These are phyloP conservation scores for Myopa testacea DNA, from an alignment of 2,888 invertebrate species.

Conservation along the genomic window DNA sequence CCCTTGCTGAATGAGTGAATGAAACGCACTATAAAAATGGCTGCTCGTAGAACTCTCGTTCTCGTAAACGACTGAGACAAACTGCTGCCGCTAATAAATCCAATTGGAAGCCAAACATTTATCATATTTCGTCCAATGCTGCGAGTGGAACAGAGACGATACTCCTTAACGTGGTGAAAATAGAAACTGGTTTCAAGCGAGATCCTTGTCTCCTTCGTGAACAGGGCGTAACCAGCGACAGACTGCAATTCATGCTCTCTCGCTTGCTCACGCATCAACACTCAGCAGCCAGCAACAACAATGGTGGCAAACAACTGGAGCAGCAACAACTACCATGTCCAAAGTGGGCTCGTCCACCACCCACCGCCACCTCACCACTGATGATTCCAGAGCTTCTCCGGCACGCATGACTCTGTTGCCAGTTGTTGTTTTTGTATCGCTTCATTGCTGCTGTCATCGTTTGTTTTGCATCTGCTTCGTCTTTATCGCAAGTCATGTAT, in stretches of 20 bases:
- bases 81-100: conserved; percentile 18
- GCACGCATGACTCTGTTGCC: not conserved
- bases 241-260: not conserved
- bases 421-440: not conserved
- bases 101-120: conserved; percentile 41
- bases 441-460: conserved; percentile 3
- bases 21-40: conserved; percentile 45
- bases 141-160: not conserved
- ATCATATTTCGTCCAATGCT: not conserved
- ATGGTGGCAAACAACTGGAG: conserved; percentile 29
- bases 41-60: conserved; percentile 7
- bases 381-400: not conserved
- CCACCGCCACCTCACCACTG: not conserved
- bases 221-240: conserved; percentile 19
- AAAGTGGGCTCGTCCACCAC: conserved; percentile 18
- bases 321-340: conserved; percentile 16
- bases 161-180: not conserved
- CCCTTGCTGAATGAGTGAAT: not conserved
- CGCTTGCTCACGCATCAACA: not conserved
- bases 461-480: conserved; percentile 27
- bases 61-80: not conserved
- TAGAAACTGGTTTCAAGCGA: not conserved
- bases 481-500: conserved; percentile 39
- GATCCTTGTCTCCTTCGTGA: not conserved
- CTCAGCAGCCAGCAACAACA: not conserved